These are phyloP conservation scores for Lepus americanus DNA, from an alignment of 2,113 vertebrate genomes.

Conservation along the genomic window DNA sequence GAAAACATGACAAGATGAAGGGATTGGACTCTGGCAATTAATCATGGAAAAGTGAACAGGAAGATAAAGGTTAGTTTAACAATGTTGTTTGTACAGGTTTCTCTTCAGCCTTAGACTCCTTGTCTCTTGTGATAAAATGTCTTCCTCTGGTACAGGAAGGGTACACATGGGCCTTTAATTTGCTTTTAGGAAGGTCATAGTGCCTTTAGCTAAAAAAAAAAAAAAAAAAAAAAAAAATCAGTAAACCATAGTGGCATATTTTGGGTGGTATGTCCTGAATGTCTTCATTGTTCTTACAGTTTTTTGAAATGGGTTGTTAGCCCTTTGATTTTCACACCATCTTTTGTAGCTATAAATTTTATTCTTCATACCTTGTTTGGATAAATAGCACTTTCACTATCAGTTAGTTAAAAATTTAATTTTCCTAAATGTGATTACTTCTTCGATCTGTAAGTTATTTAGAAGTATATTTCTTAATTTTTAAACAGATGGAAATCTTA, in stretches of 20 bases:
- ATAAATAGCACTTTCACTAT: neutral
- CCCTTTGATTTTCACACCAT: slow-evolving; percentile 19
- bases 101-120: neutral
- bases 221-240: neutral
- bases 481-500: neutral
- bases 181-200: neutral
- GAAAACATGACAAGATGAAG: neutral
- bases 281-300: neutral
- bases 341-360: slow-evolving; percentile 30
- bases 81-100: neutral
- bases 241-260: neutral
- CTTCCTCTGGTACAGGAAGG: neutral
- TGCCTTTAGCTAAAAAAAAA: neutral
- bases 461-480: neutral
- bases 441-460: neutral
- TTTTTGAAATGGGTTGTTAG: neutral
- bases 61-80: neutral
- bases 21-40: neutral
- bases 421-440: neutral
- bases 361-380: neutral
- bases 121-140: neutral
- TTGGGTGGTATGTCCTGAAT: neutral
- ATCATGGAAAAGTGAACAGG: neutral
- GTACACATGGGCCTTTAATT: neutral
- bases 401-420: neutral